These are phyloP conservation scores for Falcunculus frontatus DNA, from an alignment of 2,113 vertebrate genomes.

Conservation along the genomic window DNA sequence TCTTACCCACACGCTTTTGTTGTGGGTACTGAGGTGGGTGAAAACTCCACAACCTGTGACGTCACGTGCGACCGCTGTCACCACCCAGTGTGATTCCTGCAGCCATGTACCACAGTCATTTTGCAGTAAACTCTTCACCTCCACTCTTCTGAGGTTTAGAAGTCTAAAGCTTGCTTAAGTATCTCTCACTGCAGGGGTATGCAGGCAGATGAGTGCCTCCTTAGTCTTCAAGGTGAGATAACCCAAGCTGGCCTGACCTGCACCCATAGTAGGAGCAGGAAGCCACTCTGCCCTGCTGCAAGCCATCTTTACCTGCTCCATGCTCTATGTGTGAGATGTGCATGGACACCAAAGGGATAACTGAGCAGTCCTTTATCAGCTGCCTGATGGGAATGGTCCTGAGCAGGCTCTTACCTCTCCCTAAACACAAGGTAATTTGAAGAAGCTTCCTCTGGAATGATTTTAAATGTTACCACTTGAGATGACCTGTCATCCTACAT, in stretches of 20 bases:
- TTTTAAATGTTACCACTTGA: not conserved
- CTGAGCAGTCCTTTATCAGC: not conserved
- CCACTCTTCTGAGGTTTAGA: not conserved
- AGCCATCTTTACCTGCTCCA: fast-evolving
- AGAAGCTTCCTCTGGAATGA: not conserved
- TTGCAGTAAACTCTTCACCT: not conserved
- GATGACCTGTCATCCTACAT: not conserved
- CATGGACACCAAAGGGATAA: not conserved
- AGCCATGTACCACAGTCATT: not conserved
- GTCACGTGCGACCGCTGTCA: not conserved
- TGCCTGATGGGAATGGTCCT: fast-evolving
- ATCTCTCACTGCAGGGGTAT: not conserved
- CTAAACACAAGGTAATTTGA: not conserved
- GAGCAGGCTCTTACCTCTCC: not conserved
- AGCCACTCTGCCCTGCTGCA: not conserved
- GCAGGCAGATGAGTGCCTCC: not conserved
- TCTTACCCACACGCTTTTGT: not conserved
- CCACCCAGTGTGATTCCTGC: not conserved
- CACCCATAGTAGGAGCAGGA: fast-evolving
- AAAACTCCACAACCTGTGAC: not conserved
- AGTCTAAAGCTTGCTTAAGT: not conserved
- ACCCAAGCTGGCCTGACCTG: fast-evolving
- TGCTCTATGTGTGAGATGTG: not conserved
- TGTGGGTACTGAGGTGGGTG: not conserved
- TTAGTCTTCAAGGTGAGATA: not conserved